These are phyloP conservation scores for Beris chalybata DNA, from an alignment of 2,888 invertebrate species.

Conservation along the genomic window DNA sequence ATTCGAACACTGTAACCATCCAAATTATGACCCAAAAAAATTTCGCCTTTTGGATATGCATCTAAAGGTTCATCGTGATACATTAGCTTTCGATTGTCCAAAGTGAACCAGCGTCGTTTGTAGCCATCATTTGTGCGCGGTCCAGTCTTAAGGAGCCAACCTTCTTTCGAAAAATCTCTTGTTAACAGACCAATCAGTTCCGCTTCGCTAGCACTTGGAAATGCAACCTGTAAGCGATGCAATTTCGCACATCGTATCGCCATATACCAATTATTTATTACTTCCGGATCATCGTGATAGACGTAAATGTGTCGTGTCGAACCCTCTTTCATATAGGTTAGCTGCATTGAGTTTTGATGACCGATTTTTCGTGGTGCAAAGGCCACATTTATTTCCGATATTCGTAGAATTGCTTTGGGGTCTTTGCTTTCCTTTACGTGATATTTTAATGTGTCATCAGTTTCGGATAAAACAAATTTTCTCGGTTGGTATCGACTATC, in stretches of 20 bases:
- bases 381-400: conserved; percentile 81
- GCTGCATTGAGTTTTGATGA: conserved; percentile 78
- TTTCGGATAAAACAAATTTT: conserved; percentile 79
- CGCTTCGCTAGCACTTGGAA: conserved; percentile 73
- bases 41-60: conserved; percentile 88
- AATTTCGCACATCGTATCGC: conserved; percentile 83
- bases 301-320: conserved; percentile 85
- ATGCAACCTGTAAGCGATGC: conserved; percentile 80
- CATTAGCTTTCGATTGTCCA: conserved; percentile 89
- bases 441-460: conserved; percentile 79
- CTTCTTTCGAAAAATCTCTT: conserved; percentile 82
- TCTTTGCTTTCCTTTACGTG: conserved; percentile 74
- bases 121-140: conserved; percentile 80
- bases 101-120: conserved; percentile 83
- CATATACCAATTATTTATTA: conserved; percentile 83
- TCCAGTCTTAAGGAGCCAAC: conserved; percentile 88
- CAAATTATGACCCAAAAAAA: conserved; percentile 72
- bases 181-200: conserved; percentile 74
- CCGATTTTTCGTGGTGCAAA: conserved; percentile 82
- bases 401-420: conserved; percentile 77
- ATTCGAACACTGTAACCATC: conserved; percentile 76
- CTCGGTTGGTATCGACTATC: conserved; percentile 81
- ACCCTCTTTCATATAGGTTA: conserved; percentile 83
- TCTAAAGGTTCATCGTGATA: conserved; percentile 87
- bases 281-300: conserved; percentile 82